Conservation (phyloP, 2,797 vertebrate species). For the Tympanoctomys barrerae region DNA sequence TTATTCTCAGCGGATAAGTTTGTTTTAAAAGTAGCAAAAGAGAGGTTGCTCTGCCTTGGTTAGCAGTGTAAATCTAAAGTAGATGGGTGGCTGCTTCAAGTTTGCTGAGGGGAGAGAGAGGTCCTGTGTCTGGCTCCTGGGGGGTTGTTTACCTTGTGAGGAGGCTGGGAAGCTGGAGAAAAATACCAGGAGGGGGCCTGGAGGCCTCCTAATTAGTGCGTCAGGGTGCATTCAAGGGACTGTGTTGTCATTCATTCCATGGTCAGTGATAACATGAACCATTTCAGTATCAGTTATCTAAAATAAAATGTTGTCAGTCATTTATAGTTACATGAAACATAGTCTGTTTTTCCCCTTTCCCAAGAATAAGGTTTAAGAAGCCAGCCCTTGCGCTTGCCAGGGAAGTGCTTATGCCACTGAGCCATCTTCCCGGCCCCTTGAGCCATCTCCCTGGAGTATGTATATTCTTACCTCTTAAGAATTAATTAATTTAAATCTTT, state of each 20-base stretch:
- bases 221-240: not conserved
- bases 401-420: too few relatives aligned
- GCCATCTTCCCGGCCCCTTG: not conserved
- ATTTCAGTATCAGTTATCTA: constrained; percentile 34
- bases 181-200: not conserved
- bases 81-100: not conserved
- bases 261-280: not conserved
- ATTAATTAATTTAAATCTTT: constrained; percentile 8
- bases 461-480: not conserved
- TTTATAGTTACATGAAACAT: not conserved
- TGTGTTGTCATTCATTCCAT: not conserved
- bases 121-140: not conserved
- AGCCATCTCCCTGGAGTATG: not conserved
- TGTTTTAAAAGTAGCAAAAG: constrained; percentile 48
- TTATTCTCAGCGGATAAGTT: not conserved
- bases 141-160: not conserved
- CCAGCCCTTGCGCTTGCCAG: not conserved
- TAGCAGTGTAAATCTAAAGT: not conserved
- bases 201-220: not conserved
- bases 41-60: constrained; percentile 34
- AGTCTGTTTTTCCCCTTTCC: not conserved
- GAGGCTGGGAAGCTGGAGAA: not conserved
- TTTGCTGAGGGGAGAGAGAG: not conserved
- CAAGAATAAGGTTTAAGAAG: constrained; percentile 42
- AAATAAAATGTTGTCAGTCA: constrained; percentile 51